Evolutionary conservation across 2,888 invertebrate genomes (phyloP).

Genomic region (Macrophya alboannulata): DNA sequence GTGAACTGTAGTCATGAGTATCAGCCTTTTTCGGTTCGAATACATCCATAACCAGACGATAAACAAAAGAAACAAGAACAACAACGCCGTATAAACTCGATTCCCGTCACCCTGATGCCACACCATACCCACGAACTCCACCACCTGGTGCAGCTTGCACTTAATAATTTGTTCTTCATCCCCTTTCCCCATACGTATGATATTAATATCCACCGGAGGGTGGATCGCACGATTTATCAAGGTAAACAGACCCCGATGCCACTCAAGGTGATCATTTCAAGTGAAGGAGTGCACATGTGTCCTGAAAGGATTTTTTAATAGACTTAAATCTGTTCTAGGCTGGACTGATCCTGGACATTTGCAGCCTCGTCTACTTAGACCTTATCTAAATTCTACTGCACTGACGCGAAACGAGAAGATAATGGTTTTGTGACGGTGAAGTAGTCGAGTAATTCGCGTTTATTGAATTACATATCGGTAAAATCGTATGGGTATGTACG

Average conservation of each 20-base stretch:
- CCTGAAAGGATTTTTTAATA: too few relatives aligned
- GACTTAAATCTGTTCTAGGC: too few relatives aligned
- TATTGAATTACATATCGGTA: too few relatives aligned
- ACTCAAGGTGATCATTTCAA: too few relatives aligned
- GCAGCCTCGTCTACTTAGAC: slow-evolving; percentile 72
- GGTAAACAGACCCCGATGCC: slow-evolving; percentile 24
- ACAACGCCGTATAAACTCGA: too few relatives aligned
- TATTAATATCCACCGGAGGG: slow-evolving; percentile 32
- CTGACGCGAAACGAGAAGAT: too few relatives aligned
- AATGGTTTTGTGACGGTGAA: not conserved
- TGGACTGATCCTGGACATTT: slow-evolving; percentile 68
- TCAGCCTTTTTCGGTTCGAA: slow-evolving; percentile 19
- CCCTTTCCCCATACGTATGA: too few relatives aligned
- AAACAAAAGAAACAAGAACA: not conserved
- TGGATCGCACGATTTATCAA: slow-evolving; percentile 37
- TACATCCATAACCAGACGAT: not conserved
- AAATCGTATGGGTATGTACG: too few relatives aligned
- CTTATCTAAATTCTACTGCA: slow-evolving; percentile 71
- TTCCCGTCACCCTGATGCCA: not conserved
- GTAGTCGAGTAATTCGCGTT: slow-evolving; percentile 4
- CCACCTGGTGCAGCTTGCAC: too few relatives aligned
- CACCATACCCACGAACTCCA: too few relatives aligned
- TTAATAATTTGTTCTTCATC: too few relatives aligned
- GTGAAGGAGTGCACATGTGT: too few relatives aligned
- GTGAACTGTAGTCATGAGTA: slow-evolving; percentile 26